Evolutionary conservation across 2,888 invertebrate species (phyloP), one percentile per base, ranked within the genome.

Genomic region (Microctonus aethiopoides): DNA sequence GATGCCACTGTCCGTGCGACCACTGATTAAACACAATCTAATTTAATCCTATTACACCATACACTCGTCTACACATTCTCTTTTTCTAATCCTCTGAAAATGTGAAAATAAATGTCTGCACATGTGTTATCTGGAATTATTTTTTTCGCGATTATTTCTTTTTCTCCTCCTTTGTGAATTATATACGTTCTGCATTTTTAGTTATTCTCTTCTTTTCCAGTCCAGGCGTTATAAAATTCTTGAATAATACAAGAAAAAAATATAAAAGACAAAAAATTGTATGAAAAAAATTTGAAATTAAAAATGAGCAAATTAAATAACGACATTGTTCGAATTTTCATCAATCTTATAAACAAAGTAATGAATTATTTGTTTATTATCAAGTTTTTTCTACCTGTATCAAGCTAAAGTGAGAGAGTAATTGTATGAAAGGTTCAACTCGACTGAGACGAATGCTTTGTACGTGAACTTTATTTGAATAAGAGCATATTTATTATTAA

Each of bases 11-110:
- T 20, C 68, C 72, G 46, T 16, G 70, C 67, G 72, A 62, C 74
- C 72, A 68, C 74, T 74, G 76, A 78, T 80, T 81, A 78, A 80
- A 82, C 78, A 77, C 77, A 77, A 79, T 79, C 79, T 79, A 78
- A 79, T 80, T 79, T 77, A 81, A 82, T 82, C 80, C 78, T 76
- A 79, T 83, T 75, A 79, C 80, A 78, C 60, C 39, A 13, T 13
- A 22, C 29, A 10, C 10, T 26, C 36, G 36, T 56, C 39, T n/a
- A 16, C 72, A 26, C 60, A 56, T 62, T 34, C 60, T 68, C 59
- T 63, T 52, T 64, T 73, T 74, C 72, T 80, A 78, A 79, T 80
- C 76, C 73, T 70, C 20, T 36, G 67, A 67, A 68, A 72, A 76
- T 63, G 63, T 73, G 52, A 60, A 72, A 75, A 76, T 75, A 75